Conservation (phyloP, 2,113 vertebrate genomes). For the Crotophaga sulcirostris region DNA sequence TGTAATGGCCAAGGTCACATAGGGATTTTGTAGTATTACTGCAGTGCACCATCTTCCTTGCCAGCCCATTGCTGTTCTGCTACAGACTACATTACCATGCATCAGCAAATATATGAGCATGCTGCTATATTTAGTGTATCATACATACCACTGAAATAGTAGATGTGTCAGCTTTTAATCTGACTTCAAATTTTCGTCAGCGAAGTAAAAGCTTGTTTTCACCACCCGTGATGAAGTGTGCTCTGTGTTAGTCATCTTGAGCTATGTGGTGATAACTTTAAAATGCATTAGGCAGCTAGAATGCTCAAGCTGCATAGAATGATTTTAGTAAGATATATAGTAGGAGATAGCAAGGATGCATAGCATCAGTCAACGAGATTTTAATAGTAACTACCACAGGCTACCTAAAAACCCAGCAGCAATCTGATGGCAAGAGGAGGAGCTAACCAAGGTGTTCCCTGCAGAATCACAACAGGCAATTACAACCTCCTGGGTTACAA, state of each 20-base stretch:
- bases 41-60: constrained; percentile 66
- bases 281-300: neutral
- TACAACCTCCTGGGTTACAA: neutral
- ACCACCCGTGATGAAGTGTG: neutral
- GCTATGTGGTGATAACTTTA: neutral
- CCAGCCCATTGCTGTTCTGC: constrained; percentile 48
- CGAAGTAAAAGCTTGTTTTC: constrained; percentile 34
- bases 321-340: neutral
- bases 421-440: neutral
- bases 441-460: neutral
- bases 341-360: neutral
- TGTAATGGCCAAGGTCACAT: constrained; percentile 44
- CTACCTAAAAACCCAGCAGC: neutral
- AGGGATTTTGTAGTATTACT: constrained; percentile 42
- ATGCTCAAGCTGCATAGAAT: neutral
- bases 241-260: constrained; percentile 6
- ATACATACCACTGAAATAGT: constrained; percentile 31
- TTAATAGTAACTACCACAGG: neutral
- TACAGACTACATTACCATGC: constrained; percentile 53
- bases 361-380: neutral
- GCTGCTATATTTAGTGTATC: constrained; percentile 53
- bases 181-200: constrained; percentile 44
- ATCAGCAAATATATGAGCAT: constrained; percentile 54
- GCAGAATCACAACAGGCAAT: neutral
- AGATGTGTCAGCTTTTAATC: constrained; percentile 49